Base-by-base conservation (phyloP, 2,888 invertebrate genomes). In the Geophilus truncorum region DNA sequence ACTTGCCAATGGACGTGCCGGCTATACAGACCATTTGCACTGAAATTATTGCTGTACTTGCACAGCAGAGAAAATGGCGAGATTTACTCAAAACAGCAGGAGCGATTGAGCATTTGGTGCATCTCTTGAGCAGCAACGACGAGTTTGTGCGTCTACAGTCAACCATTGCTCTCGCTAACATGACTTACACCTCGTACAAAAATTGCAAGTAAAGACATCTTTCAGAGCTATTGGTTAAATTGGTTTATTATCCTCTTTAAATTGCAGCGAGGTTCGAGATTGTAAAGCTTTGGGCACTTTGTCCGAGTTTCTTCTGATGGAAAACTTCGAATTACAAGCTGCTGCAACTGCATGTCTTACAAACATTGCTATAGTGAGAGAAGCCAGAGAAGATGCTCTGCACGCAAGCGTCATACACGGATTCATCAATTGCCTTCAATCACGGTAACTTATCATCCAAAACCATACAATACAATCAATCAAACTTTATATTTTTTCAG, bases 291-390 rank as follows among this genome's bases (percentile, higher is more conserved):
- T 79, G 12, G 25, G 51, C 12, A 40, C 12, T 25, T 15, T 79
- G 10, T 15, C 51, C 6, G 51, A 40, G n/a, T 51, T 79, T 15
- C 34, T 79, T 18, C 15, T 5, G 9, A 32, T 25, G 21, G 4
- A 21, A 2, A 32, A 79, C 51, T 51, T 79, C 28, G 79, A 79
- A 25, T 10, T 79, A 10, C 51, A 51, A 25, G 79, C 79, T 7
- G 79, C 79, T 7, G 79, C 79, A n/a, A 6, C 51, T 23, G 79
- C 79, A 15, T 51, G 15, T 45, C 18, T 79, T 10, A 79, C 79
- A 1, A 79, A 79, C 32, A 15, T 79, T 21, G 79, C 79, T 25
- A 79, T 79, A 18, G 45, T 45, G 1, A 25, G 15, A 23, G 25
- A 25, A 51, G 25, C 23, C 10, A 21, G 79, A 45, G 45, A 79